Base-by-base conservation (phyloP, 2,797 vertebrate species). In the Acestrorhynchus altus region DNA sequence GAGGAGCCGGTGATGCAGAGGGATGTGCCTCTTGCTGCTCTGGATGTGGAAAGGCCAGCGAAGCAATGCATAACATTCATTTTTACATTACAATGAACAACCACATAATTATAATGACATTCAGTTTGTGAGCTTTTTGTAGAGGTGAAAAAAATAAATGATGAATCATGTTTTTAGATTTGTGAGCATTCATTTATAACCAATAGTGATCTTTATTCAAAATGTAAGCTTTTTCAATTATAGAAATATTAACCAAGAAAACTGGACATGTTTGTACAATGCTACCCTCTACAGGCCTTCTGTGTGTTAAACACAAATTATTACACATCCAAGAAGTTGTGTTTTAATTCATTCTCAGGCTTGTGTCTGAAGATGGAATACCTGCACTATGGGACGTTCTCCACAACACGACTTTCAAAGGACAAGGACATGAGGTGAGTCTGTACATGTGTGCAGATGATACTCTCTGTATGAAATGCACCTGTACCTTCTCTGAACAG, bases 391-490 rank as follows among this genome's bases (percentile, higher is more conserved):
- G 63, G 44, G 44, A 56, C 15, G 20, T 28, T 46, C 49, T 79
- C 74, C 65, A 26, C 59, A 74, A 64, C 13, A 42, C 46, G 20
- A 42, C 60, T 10, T 83, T 79, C n/a, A 73, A 80, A 61, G 61
- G 54, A 51, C 24, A 61, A 60, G 76, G 72, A n/a, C 44, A 60
- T 51, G 81, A 82, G 72, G 77, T 79, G 71, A 67, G 67, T 1
- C 40, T 13, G 7, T 61, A 31, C 26, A n/a, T n/a, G n/a, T n/a
- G n/a, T n/a, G n/a, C n/a, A n/a, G n/a, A n/a, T n/a, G n/a, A n/a
- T n/a, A n/a, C n/a, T n/a, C n/a, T n/a, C n/a, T n/a, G n/a, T n/a
- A n/a, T n/a, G n/a, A n/a, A n/a, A n/a, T n/a, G n/a, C n/a, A n/a
- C n/a, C n/a, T n/a, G n/a, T n/a, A n/a, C n/a, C n/a, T n/a, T n/a